Evolutionary conservation across 2,797 vertebrate genomes (phyloP), one percentile per base, ranked within the genome.

Genomic region (Bucorvus abyssinicus): DNA sequence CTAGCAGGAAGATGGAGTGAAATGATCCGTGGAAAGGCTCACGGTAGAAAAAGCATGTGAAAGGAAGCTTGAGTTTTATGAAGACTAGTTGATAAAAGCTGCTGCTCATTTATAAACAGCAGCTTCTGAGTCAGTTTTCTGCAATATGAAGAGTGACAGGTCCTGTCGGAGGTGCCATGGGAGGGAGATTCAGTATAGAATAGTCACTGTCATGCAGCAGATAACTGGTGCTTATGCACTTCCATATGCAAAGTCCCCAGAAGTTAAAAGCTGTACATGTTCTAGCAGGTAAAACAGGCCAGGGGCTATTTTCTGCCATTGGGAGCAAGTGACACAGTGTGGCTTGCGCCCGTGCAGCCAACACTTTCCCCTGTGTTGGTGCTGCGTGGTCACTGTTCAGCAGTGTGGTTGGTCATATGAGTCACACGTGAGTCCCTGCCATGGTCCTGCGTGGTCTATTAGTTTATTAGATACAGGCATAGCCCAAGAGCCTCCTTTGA

Each of bases 371-470:
- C 12, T 16, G 52, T 70, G 52, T 44, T 47, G 44, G n/a, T 29
- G 23, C 6, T 56, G n/a, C 49, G 2, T 7, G 8, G 18, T 47
- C 47, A 52, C 27, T 0, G 2, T 40, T 82, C n/a, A 30, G 45
- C 15, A 7, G 18, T 44, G 0, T 20, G 38, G 42, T 29, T 77
- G 60, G 21, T 18, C 0, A 0, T 55, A 27, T 56, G 79, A 40
- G 30, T 80, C 1, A 5, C 16, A 38, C 29, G 23, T 16, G 3
- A 49, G 42, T 56, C 26, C 42, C 32, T 47, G 0, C 44, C 7
- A 0, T 30, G 11, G 9, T 69, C 55, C 53, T 78, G 19, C 42
- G 26, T 57, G 23, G 3, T 60, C 84, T 74, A 22, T 83, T 75
- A 49, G 20, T 60, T 86, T 74, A 22, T 83, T 75, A 49, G 20